phyloP scores from a whole-genome alignment of 2,888 invertebrate genomes.

The Microdon myrmicae region DNA sequence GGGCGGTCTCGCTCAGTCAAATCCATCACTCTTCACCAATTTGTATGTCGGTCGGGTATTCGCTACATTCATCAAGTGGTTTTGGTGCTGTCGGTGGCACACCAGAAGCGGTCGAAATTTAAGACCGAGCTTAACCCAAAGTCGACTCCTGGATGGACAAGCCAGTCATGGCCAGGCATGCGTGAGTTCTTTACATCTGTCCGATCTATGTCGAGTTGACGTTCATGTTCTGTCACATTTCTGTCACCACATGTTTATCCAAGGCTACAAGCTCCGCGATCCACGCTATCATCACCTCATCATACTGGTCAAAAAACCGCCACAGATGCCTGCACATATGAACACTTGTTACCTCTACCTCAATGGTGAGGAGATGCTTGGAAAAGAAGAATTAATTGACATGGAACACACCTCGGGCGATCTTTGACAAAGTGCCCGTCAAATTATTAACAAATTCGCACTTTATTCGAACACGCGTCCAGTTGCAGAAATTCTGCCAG shows the following conservation, averaged over 20 bases:
- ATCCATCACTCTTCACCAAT: conserved; percentile 45
- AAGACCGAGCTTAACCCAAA: not conserved
- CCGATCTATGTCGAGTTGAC: conserved; percentile 37
- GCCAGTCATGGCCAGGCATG: not conserved
- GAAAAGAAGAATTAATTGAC: conserved; percentile 40
- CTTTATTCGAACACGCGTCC: conserved; percentile 37
- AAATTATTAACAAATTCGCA: conserved; percentile 46
- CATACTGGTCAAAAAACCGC: conserved; percentile 21
- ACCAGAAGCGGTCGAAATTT: conserved; percentile 17
- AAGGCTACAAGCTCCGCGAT: conserved; percentile 26
- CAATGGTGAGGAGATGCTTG: too few relatives aligned
- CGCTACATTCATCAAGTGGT: conserved; percentile 19
- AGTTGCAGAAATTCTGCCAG: conserved; percentile 16
- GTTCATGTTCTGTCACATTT: conserved; percentile 48
- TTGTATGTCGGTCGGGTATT: conserved; percentile 36
- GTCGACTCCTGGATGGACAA: conserved; percentile 14
- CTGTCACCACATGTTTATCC: conserved; percentile 39
- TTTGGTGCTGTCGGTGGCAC: not conserved
- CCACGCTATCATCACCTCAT: conserved; percentile 29
- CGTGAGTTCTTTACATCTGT: conserved; percentile 31
- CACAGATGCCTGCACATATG: not conserved
- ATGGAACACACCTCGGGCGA: conserved; percentile 41
- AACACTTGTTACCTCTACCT: not conserved
- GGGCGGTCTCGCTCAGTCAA: conserved; percentile 39
- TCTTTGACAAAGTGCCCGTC: conserved; percentile 46